Base-by-base conservation (phyloP, 2,113 vertebrate genomes). In the Columba livia region DNA sequence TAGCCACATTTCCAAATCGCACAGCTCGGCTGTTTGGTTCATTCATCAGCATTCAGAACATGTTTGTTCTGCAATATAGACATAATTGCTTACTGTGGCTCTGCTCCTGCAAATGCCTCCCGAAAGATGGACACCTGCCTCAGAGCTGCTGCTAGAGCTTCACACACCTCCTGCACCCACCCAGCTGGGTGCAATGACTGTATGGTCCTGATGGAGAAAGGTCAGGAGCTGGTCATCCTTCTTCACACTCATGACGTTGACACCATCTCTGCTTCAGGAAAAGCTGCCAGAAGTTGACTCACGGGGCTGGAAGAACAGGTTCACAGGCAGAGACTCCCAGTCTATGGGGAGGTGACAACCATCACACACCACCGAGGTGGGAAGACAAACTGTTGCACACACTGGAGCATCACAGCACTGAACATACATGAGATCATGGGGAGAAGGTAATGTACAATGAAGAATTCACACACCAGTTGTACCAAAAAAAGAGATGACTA, bases 321-420 rank as follows among this genome's bases (percentile, higher is more conserved):
- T 81, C 0, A 0, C 60, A 50, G 3, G 1, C 31, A 61, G 80
- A 83, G 12, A 12, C 12, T 85, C 21, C 36, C 12, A 24, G 20
- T 53, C 44, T 26, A 53, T 2, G 2, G 14, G 44, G 36, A 79
- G 14, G 18, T 65, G 53, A n/a, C 40, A 64, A 67, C 32, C 3
- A 2, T 81, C 62, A n/a, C 28, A 58, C 12, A 8, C 15, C 0
- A 0, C 20, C 5, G 0, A 23, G n/a, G n/a, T 60, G 61, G 53
- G 20, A 95, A 78, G 64, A 54, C 4, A 80, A 88, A 69, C 15
- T 48, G 12, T 53, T 58, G 36, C 57, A 29, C 23, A 32, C 19
- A 19, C n/a, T 42, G 60, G 51, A 73, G 57, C 2, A 1, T 34
- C n/a, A 21, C 1, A 7, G 29, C 47, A 66, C 12, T 38, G 56